Base-by-base conservation (phyloP, 2,113 vertebrate species). In the Otis tarda region DNA sequence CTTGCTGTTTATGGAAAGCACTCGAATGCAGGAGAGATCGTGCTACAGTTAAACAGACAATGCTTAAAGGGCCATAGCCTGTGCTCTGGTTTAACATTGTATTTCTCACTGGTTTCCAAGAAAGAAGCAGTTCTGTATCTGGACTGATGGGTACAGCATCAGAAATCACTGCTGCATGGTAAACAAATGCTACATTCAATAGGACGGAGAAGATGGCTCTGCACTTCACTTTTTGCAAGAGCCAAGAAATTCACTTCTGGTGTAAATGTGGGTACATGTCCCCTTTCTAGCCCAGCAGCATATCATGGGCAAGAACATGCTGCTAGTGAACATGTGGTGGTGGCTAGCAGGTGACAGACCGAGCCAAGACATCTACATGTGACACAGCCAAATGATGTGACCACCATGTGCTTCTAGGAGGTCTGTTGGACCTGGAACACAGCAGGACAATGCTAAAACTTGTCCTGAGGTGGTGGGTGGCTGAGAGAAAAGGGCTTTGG, bases 1-100 rank as follows among this genome's bases (percentile, higher is more conserved):
- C 97, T 97, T 94, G 96, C 96, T 96, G 92, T 96, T 97, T 97
- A 96, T 96, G 96, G 94, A 97, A 97, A 96, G 96, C 96, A 94
- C 94, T 94, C 0, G n/a, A 95, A 92, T 85, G 94, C 95, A 97
- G 91, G 87, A 94, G 91, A 91, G 92, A 95, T 88, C 0, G 0
- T 50, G 94, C 96, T 94, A 89, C 87, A 89, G 89, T 97, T 96
- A 96, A 96, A 97, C 95, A 96, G 95, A 95, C 92, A 96, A 84
- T 77, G 89, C 91, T 96, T 96, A 96, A 95, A 97, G 95, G 96
- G 92, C 81, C 91, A 91, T 63, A 90, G 91, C 94, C 84, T 25
- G 30, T 20, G 61, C 60, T 71, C 52, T 37, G 69, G 33, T 82
- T 88, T 81, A 76, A 33, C 1, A 0, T 24, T 37, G 59, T n/a